Conservation (phyloP, 2,113 vertebrate genomes). For the Sarotherodon lohbergeri region DNA sequence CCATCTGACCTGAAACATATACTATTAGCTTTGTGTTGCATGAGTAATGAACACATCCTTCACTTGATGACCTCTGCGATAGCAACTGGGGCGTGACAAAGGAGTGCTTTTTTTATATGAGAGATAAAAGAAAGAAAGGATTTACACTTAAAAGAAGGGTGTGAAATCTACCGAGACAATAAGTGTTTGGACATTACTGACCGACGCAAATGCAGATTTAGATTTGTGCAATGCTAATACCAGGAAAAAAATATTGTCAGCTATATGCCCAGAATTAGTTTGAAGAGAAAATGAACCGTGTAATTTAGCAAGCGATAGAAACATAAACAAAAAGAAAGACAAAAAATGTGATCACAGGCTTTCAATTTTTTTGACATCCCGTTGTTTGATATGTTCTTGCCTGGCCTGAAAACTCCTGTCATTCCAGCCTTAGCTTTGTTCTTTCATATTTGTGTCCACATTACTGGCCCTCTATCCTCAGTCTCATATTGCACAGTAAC, state of each 20-base stretch:
- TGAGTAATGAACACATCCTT: constrained; percentile 1
- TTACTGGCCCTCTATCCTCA: not conserved
- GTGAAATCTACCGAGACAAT: not conserved
- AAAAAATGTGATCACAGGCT: not conserved
- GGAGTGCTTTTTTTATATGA: not conserved
- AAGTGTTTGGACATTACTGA: not conserved
- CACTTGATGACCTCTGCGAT: not conserved
- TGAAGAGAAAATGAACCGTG: not conserved
- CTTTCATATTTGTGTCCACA: not conserved
- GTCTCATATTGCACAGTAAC: not conserved
- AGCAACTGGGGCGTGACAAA: not conserved
- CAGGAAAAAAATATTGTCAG: not conserved
- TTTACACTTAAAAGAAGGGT: not conserved
- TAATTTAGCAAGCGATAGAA: not conserved
- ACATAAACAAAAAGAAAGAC: not conserved
- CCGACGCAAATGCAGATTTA: not conserved
- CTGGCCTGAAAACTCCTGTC: not conserved
- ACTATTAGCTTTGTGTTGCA: constrained; percentile 16
- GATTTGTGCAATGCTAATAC: not conserved
- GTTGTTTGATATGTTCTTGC: not conserved
- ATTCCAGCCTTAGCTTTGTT: not conserved
- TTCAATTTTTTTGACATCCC: not conserved
- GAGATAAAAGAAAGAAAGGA: not conserved
- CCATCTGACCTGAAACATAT: constrained; percentile 20
- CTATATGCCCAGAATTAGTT: not conserved